Evolutionary conservation across 2,113 vertebrate genomes (phyloP), one percentile per base, ranked within the genome.

Genomic region (Vombatus ursinus): DNA sequence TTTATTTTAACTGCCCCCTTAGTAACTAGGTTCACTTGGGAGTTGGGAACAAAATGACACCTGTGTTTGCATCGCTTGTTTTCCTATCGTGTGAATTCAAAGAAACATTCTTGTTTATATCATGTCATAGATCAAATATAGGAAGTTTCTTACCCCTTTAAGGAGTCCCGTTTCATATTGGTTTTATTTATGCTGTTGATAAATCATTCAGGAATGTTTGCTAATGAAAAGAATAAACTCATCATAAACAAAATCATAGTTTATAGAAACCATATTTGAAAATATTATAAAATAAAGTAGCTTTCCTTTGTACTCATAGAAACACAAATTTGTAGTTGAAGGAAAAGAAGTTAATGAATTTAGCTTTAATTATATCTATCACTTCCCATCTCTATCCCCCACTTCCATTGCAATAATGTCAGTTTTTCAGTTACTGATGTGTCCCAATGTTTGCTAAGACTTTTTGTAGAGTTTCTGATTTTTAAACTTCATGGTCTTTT

Each of bases 261-360:
- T 95, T 90, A 94, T 50, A 92, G 94, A 96, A 96, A 28, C 91
- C 2, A 31, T 92, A 51, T n/a, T 95, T 94, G 90, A 95, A 97
- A 95, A 90, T 95, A 92, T 95, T 95, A 89, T 91, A 92, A 92
- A 84, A 93, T 89, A 92, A 94, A 92, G 31, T 52, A 92, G 48
- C 57, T 52, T 61, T 77, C 9, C 28, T 68, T 14, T 61, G 2
- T 77, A 9, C 8, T 52, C 95, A 11, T 84, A 9, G 53, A 8
- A 95, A 96, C 84, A 91, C 57, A 90, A 93, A 94, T 47, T 44
- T 54, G 50, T 89, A 53, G 31, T 10, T 94, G 90, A 96, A 52
- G 94, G 28, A 37, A 94, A 96, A 91, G 37, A 26, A 53, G 61
- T 50, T 94, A 94, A 95, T 92, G 3, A 90, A 94, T 92, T 94